Conservation (phyloP, 2,888 invertebrate species). For the Eristalis intricaria region DNA sequence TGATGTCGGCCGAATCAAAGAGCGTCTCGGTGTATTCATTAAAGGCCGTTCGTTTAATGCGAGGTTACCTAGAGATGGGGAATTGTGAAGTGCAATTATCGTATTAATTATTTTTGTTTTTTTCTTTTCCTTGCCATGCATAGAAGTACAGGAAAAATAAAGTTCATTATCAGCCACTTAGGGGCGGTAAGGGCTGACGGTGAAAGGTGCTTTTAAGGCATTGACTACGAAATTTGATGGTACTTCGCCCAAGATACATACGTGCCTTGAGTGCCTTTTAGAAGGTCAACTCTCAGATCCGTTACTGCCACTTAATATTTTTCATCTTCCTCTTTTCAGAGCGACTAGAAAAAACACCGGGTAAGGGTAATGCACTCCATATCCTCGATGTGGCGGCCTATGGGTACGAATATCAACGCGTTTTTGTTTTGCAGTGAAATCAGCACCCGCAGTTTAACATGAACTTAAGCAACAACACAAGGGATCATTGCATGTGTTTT, state of each 20-base stretch:
- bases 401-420: no score
- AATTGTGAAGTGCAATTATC: slow-evolving; percentile 21
- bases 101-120: slow-evolving; percentile 15
- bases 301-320: no score
- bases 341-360: no score
- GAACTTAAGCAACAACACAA: no score
- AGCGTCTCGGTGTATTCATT: slow-evolving; percentile 20
- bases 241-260: background rate
- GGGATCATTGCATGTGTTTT: no score
- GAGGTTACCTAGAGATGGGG: background rate
- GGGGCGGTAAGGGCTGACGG: background rate
- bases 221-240: background rate
- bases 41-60: slow-evolving; percentile 18
- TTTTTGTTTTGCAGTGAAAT: no score
- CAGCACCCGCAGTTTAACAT: no score
- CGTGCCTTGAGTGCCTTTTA: background rate
- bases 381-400: no score
- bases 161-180: background rate
- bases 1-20: slow-evolving; percentile 43
- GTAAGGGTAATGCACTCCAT: no score
- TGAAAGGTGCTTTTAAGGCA: background rate
- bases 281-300: no score
- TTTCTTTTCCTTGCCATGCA: background rate
- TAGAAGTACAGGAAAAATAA: background rate
- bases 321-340: no score